Percentiles rank a stretch among this genome's conserved stretches.
These are phyloP conservation scores for Pachypsylla venusta DNA, from an alignment of 1,140 invertebrate genomes.

Conservation along the genomic window DNA sequence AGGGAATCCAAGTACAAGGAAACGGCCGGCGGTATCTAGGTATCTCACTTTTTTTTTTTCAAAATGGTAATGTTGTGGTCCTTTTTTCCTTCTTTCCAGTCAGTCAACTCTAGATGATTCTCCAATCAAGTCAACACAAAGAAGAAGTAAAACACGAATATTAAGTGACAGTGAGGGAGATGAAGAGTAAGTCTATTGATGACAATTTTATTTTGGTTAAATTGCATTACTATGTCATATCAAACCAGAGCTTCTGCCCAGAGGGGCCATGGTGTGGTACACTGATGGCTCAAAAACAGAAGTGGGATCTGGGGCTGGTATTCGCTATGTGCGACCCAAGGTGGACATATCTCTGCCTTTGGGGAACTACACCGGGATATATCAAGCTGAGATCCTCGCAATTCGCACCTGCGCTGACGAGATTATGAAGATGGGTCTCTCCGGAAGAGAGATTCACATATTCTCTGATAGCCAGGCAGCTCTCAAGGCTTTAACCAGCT, in stretches of 20 bases:
- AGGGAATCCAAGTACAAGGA: neutral
- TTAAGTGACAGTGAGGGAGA: conserved; percentile 1
- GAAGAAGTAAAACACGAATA: neutral
- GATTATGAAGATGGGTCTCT: too few species aligned
- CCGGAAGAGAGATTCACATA: too few species aligned
- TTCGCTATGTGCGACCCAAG: too few species aligned
- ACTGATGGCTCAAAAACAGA: neutral
- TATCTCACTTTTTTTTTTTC: neutral
- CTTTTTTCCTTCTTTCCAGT: neutral
- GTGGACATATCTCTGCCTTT: too few species aligned
- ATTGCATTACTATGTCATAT: neutral
- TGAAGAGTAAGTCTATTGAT: neutral
- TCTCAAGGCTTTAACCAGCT: too few species aligned
- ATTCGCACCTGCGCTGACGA: too few species aligned
- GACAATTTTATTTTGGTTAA: neutral
- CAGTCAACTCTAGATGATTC: neutral
- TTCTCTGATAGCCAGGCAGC: too few species aligned
- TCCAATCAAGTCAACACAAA: neutral
- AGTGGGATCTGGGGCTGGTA: neutral
- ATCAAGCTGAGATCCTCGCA: too few species aligned
- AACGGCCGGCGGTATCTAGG: neutral
- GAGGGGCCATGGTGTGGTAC: neutral
- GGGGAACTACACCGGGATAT: too few species aligned
- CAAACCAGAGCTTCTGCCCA: neutral
- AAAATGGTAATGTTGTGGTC: neutral